A percentile compares a stretch with the other conserved stretches of the same genome.
These are phyloP conservation scores for Cistogaster globosa DNA, from an alignment of 2,888 invertebrate genomes.

Conservation along the genomic window DNA sequence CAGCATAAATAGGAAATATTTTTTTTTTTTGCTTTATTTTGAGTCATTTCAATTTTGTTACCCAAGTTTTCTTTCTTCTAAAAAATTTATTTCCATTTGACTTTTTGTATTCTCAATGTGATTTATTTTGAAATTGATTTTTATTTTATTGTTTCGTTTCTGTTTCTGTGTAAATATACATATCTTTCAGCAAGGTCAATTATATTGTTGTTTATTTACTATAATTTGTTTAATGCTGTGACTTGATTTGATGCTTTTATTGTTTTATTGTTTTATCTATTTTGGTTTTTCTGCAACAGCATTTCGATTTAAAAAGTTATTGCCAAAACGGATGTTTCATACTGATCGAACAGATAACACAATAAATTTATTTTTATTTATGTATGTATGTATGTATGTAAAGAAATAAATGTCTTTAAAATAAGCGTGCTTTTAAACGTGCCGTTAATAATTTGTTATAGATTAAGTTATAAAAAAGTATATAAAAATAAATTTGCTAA, in stretches of 20 bases:
- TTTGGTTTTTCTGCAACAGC: too few relatives aligned
- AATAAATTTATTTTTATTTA: slow-evolving; percentile 43
- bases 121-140: slow-evolving; percentile 31
- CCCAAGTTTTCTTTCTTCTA: background rate
- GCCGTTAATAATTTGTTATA: slow-evolving; percentile 34
- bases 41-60: slow-evolving; percentile 5
- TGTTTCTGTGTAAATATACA: slow-evolving; percentile 11
- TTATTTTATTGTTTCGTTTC: slow-evolving; percentile 22
- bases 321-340: slow-evolving; percentile 68
- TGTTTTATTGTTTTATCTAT: background rate
- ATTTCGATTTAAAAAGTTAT: slow-evolving; percentile 23
- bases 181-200: slow-evolving; percentile 59
- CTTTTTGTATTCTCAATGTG: slow-evolving; percentile 20
- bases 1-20: slow-evolving; percentile 51
- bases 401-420: slow-evolving; percentile 1
- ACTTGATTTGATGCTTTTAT: slow-evolving; percentile 20
- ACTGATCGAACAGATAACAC: slow-evolving; percentile 5
- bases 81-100: slow-evolving; percentile 45
- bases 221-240: slow-evolving; percentile 39
- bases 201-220: slow-evolving; percentile 64
- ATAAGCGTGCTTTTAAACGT: slow-evolving; percentile 32
- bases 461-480: slow-evolving; percentile 36
- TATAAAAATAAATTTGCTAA: slow-evolving; percentile 1
- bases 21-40: slow-evolving; percentile 31
- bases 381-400: background rate